phyloP scores from a whole-genome alignment of 1,140 invertebrate genomes.

The Wiebesia pumilae region DNA sequence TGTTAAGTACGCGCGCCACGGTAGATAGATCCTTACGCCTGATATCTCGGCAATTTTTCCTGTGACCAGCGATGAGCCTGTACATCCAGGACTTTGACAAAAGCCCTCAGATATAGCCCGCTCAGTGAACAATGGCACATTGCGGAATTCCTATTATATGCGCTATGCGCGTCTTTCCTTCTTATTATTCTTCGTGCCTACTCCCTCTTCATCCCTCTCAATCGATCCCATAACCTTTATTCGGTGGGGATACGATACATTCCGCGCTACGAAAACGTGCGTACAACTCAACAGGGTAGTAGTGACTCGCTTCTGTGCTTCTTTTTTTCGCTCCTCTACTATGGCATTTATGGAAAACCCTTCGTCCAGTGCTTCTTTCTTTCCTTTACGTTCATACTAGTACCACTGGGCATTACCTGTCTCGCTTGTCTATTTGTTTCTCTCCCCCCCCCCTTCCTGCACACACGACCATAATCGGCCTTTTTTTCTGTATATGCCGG shows the following conservation, averaged over 20 bases:
- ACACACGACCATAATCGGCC: not conserved
- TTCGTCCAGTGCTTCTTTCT: conserved; percentile 29
- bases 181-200: not conserved
- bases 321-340: not conserved
- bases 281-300: not conserved
- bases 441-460: not conserved
- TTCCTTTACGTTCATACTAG: not conserved
- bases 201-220: not conserved
- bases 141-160: conserved; percentile 30
- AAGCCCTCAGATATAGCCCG: conserved; percentile 11
- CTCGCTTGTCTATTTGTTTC: not conserved
- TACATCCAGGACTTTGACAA: conserved; percentile 30
- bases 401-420: not conserved
- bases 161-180: not conserved
- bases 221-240: not conserved
- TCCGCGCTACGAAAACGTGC: not conserved
- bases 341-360: conserved; percentile 18
- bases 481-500: not conserved
- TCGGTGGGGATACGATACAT: not conserved
- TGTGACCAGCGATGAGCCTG: not conserved
- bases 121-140: conserved; percentile 2
- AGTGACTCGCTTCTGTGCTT: not conserved
- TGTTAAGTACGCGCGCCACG: not conserved
- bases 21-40: conserved; percentile 27
- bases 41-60: conserved; percentile 41